These are phyloP conservation scores for Ganaspis brasiliensis DNA, from an alignment of 2,888 invertebrate species.

Conservation along the genomic window DNA sequence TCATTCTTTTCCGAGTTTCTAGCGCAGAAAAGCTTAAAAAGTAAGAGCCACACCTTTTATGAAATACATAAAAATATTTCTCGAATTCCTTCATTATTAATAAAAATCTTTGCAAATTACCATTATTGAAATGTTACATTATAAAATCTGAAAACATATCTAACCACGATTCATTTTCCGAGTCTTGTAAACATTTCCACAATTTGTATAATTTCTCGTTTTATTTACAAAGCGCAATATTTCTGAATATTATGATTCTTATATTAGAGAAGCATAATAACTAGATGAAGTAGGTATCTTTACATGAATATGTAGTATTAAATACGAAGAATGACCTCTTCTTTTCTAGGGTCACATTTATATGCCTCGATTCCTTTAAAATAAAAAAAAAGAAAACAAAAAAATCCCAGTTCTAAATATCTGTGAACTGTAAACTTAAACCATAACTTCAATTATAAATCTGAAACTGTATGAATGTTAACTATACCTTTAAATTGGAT, in stretches of 20 bases:
- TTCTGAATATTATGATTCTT: neutral
- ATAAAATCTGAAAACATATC: neutral
- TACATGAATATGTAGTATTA: slow-evolving; percentile 8
- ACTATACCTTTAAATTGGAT: neutral
- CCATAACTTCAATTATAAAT: neutral
- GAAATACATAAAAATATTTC: slow-evolving; percentile 12
- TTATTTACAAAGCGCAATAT: slow-evolving; percentile 9
- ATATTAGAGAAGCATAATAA: neutral
- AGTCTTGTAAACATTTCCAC: neutral
- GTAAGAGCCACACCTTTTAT: neutral
- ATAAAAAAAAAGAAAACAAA: neutral
- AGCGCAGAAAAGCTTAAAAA: slow-evolving; percentile 3
- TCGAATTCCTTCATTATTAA: neutral
- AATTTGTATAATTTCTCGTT: neutral
- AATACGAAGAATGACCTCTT: neutral
- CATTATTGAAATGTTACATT: neutral
- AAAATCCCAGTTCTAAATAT: neutral
- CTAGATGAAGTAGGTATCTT: slow-evolving; percentile 1
- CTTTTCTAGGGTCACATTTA: neutral
- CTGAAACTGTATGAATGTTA: slow-evolving; percentile 3
- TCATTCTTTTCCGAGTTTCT: neutral
- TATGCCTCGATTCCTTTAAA: slow-evolving; percentile 1
- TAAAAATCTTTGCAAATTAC: slow-evolving; percentile 15
- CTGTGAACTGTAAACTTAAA: too few species aligned
- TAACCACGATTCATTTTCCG: neutral